Evolutionary conservation across 2,888 invertebrate genomes (phyloP), one percentile per base, ranked within the genome.

Genomic region (Acrobasis repandana): DNA sequence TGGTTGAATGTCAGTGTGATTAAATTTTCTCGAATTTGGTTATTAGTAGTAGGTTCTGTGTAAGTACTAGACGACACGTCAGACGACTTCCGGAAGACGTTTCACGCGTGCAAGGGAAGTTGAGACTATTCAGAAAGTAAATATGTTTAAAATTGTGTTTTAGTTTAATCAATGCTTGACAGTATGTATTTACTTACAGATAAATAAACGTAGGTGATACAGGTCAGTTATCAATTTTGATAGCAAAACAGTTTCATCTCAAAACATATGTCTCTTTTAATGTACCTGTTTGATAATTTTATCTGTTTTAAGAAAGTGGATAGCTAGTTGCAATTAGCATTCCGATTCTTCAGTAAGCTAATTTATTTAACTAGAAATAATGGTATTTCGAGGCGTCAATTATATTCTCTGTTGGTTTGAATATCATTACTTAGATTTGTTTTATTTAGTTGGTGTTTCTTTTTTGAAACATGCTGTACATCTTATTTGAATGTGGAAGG

Each of bases 61-160:
- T 77, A 70, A 74, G 74, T 67, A 74, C 75, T 76, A 80, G 77
- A 74, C 79, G 79, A 80, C 81, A 80, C 78, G 82, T 80, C 83
- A 83, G 70, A 69, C 74, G 69, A 70, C 69, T 84, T 86, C 84
- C 85, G 83, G 79, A 63, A 72, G 61, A 68, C 72, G 72, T 74
- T 74, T 73, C 75, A 79, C 80, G 76, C 76, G 69, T 73, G 68
- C 57, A 51, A 51, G 33, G 15, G 33, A 51, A n/a, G 43, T 43
- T 48, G 9, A 18, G 9, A 48, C 16, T 48, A 48, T 43, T 43
- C 10, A 14, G n/a, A 14, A n/a, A 14, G 43, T 43, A 43, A 43
- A 43, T 43, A 43, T 43, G 43, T 28, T 6, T 20, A 11, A 14
- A 38, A 1, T 43, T 43, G n/a, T 14, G n/a, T 43, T 43, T 43